Evolutionary conservation across 2,797 vertebrate genomes (phyloP).

Genomic region (Platalea minor): DNA sequence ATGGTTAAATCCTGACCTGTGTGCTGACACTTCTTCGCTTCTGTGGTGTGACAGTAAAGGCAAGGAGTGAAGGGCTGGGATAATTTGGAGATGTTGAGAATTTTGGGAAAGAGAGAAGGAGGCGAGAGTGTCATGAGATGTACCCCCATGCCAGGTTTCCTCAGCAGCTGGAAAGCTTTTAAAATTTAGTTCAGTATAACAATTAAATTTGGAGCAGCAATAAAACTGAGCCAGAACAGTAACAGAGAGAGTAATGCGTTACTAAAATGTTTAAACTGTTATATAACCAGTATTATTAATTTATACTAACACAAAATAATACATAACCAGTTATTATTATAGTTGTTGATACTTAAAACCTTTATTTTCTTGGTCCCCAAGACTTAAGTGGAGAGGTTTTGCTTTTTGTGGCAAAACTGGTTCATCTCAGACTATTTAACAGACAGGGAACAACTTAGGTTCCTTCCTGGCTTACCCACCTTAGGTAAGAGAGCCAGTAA

Average conservation of each 20-base stretch:
- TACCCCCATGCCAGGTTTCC: not conserved
- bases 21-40: not conserved
- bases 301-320: not conserved
- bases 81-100: not conserved
- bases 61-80: not conserved
- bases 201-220: not conserved
- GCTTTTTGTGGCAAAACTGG: not conserved
- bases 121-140: not conserved
- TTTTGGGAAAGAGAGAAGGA: not conserved
- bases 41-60: not conserved
- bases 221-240: not conserved
- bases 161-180: not conserved
- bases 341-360: not conserved
- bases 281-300: not conserved
- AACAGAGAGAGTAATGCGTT: not conserved
- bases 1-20: not conserved
- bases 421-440: not conserved
- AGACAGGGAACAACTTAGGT: not conserved
- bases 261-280: not conserved
- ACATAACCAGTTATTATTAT: not conserved
- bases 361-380: not conserved
- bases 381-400: not conserved
- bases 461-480: not conserved
- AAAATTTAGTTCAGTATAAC: not conserved
- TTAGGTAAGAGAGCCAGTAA: not conserved